Percentiles rank a stretch among this genome's conserved stretches.
These are phyloP conservation scores for Coleophora deauratella DNA, from an alignment of 2,888 invertebrate genomes.

Conservation along the genomic window DNA sequence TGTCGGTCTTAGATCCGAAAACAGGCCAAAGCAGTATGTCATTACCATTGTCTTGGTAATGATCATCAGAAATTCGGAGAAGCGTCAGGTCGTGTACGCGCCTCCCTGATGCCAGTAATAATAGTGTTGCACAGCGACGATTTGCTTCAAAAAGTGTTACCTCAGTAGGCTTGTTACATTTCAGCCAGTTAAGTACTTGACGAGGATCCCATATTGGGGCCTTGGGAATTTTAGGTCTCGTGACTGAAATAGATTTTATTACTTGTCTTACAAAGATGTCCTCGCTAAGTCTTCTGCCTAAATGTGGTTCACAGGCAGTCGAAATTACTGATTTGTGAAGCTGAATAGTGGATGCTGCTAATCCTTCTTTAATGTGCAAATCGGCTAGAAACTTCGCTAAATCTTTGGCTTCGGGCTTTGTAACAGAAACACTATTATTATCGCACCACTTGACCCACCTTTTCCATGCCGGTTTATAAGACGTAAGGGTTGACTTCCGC, in stretches of 20 bases:
- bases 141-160: slow-evolving; percentile 6
- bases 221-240: not conserved
- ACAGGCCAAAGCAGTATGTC: not conserved
- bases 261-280: too few relatives aligned
- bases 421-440: slow-evolving; percentile 2
- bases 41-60: not conserved
- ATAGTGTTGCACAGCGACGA: slow-evolving; percentile 8
- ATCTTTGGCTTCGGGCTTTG: slow-evolving; percentile 2
- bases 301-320: too few relatives aligned
- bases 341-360: too few relatives aligned
- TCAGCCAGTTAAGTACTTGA: slow-evolving; percentile 1
- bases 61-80: not conserved
- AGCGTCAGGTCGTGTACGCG: slow-evolving; percentile 2
- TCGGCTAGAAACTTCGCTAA: slow-evolving; percentile 14
- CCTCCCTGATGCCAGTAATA: slow-evolving; percentile 11
- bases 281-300: too few relatives aligned
- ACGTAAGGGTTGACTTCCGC: slow-evolving; percentile 12
- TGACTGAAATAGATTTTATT: too few relatives aligned
- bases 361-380: too few relatives aligned
- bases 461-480: slow-evolving; percentile 11
- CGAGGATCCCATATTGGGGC: slow-evolving; percentile 3
- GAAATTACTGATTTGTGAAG: too few relatives aligned
- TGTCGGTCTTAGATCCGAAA: not conserved
- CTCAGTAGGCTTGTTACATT: too few relatives aligned
- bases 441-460: slow-evolving; percentile 11